phyloP scores from a whole-genome alignment of 1,140 invertebrate species.

The Drosophila erecta region DNA sequence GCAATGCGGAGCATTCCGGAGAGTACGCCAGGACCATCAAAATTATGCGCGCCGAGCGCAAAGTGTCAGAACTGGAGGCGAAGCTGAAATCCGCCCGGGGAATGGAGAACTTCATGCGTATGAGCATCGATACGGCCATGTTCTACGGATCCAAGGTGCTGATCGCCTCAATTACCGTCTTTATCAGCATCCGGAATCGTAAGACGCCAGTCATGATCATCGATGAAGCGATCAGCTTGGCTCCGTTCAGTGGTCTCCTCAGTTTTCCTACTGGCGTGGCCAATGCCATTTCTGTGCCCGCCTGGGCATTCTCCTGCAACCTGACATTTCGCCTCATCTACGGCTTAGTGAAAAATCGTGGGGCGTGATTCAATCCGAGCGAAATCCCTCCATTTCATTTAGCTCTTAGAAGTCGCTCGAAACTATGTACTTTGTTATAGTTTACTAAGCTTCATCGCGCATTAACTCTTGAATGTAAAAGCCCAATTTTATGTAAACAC shows the following conservation, averaged over 20 bases:
- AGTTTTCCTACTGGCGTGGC: slow-evolving; percentile 76
- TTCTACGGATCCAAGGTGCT: slow-evolving; percentile 66
- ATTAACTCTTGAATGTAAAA: slow-evolving; percentile 32
- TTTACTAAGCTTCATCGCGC: slow-evolving; percentile 45
- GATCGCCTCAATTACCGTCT: slow-evolving; percentile 51
- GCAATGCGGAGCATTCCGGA: slow-evolving; percentile 44
- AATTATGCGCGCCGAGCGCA: slow-evolving; percentile 74
- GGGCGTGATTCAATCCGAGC: slow-evolving; percentile 21
- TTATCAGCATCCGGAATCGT: slow-evolving; percentile 67
- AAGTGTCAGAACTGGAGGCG: slow-evolving; percentile 49
- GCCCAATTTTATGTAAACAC: slow-evolving; percentile 44
- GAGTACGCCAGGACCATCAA: slow-evolving; percentile 70
- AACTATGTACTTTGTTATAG: slow-evolving; percentile 44
- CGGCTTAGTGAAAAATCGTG: slow-evolving; percentile 47
- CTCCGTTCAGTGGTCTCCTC: slow-evolving; percentile 62
- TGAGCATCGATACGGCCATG: slow-evolving; percentile 58
- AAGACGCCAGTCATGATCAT: slow-evolving; percentile 67
- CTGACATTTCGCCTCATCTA: slow-evolving; percentile 67
- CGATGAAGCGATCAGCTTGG: slow-evolving; percentile 61
- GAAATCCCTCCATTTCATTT: slow-evolving; percentile 23
- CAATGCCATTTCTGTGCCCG: slow-evolving; percentile 74
- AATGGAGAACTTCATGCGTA: slow-evolving; percentile 48
- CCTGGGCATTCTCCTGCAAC: slow-evolving; percentile 77
- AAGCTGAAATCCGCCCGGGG: slow-evolving; percentile 45
- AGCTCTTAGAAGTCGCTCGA: slow-evolving; percentile 12